phyloP scores from a whole-genome alignment of 2,113 vertebrate genomes.

The Picathartes gymnocephalus region DNA sequence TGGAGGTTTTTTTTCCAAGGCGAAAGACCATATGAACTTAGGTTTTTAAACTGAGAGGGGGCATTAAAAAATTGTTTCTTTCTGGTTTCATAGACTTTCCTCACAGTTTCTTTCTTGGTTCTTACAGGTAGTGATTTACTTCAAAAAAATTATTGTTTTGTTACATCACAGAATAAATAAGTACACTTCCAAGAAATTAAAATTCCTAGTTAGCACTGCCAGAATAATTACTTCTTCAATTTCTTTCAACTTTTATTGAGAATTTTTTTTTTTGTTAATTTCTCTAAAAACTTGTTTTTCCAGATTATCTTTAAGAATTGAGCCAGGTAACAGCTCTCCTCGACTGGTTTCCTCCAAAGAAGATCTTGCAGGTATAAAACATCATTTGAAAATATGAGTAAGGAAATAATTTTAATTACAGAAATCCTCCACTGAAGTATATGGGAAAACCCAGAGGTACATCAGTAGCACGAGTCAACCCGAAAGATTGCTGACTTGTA shows the following conservation, averaged over 20 bases:
- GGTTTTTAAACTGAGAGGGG: not conserved
- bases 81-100: not conserved
- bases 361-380: conserved; percentile 85
- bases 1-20: not conserved
- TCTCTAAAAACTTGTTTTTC: conserved; percentile 61
- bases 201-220: not conserved
- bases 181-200: not conserved
- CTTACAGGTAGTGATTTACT: not conserved
- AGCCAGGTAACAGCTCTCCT: conserved; percentile 90
- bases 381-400: not conserved
- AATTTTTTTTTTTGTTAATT: conserved; percentile 10
- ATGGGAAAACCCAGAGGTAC: not conserved
- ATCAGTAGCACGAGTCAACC: not conserved
- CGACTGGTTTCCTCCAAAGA: conserved; percentile 90
- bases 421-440: not conserved
- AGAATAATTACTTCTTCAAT: not conserved
- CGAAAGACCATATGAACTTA: not conserved
- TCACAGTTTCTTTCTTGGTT: not conserved
- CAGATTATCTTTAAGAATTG: conserved; percentile 90
- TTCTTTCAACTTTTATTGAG: not conserved
- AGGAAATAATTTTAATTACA: not conserved
- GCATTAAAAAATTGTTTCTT: not conserved
- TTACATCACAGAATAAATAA: not conserved
- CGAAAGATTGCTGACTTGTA: not conserved
- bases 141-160: not conserved